phyloP scores from a whole-genome alignment of 2,888 invertebrate genomes.

The Abscondita cerata region DNA sequence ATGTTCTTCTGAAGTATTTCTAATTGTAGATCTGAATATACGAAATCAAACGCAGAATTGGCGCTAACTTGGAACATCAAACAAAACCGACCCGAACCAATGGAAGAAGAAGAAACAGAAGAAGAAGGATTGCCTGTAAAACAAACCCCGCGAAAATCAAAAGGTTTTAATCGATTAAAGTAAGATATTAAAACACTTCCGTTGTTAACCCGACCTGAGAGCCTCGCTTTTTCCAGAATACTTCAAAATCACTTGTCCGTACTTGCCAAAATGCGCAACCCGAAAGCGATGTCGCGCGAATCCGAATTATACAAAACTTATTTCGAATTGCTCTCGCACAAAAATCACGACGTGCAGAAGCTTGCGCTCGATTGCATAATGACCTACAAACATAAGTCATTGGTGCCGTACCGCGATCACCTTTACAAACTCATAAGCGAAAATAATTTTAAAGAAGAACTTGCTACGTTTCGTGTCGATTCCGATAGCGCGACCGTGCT shows the following conservation, averaged over 20 bases:
- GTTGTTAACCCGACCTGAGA: no score
- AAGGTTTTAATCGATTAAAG: slow-evolving; percentile 1
- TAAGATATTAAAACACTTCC: no score
- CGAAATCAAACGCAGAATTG: slow-evolving; percentile 64
- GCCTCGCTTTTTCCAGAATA: slow-evolving; percentile 56
- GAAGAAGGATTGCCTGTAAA: slow-evolving; percentile 21
- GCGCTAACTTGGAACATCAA: slow-evolving; percentile 65
- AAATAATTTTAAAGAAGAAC: slow-evolving; percentile 84
- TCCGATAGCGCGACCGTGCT: slow-evolving; percentile 72
- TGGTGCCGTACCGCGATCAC: slow-evolving; percentile 81
- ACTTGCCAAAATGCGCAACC: slow-evolving; percentile 81
- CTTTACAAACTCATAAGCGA: slow-evolving; percentile 84
- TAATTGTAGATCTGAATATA: slow-evolving; percentile 64
- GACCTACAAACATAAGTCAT: slow-evolving; percentile 81
- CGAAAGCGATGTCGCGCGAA: slow-evolving; percentile 79
- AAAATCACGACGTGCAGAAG: slow-evolving; percentile 82
- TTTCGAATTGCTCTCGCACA: slow-evolving; percentile 80
- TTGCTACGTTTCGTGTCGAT: slow-evolving; percentile 81
- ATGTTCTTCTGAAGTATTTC: no score
- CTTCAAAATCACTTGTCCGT: slow-evolving; percentile 75
- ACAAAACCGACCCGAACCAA: slow-evolving; percentile 55
- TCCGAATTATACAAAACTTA: slow-evolving; percentile 77
- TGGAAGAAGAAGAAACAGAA: slow-evolving; percentile 54
- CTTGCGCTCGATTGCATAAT: slow-evolving; percentile 85
- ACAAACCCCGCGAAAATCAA: slow-evolving; percentile 1